phyloP scores from a whole-genome alignment of 2,797 vertebrate species.

The Echeneis naucrates region DNA sequence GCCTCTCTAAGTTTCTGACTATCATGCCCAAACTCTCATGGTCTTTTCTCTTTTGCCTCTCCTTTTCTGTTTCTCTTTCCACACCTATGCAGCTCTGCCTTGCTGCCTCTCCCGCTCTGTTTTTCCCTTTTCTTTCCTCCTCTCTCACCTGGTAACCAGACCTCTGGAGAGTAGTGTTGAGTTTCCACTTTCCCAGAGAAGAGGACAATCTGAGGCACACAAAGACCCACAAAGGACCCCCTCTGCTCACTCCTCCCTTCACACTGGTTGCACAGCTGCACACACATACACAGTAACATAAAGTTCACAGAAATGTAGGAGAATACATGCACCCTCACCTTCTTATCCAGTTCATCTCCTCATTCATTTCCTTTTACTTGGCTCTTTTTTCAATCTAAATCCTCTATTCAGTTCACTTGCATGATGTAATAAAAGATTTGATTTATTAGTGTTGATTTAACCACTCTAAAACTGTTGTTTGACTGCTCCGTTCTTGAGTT shows the following conservation, averaged over 20 bases:
- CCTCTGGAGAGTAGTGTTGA: conserved; percentile 84
- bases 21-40: conserved; percentile 45
- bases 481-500: neutral
- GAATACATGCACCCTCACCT: conserved; percentile 15
- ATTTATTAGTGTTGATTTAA: neutral
- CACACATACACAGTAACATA: conserved; percentile 32
- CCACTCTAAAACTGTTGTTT: neutral
- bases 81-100: conserved; percentile 68
- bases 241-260: conserved; percentile 77
- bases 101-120: conserved; percentile 50
- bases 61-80: conserved; percentile 64
- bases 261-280: conserved; percentile 63
- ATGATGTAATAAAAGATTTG: neutral
- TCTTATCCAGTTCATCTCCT: conserved; percentile 30
- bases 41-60: conserved; percentile 45
- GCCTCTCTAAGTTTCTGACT: conserved; percentile 47
- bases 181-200: conserved; percentile 88
- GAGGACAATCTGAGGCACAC: conserved; percentile 85
- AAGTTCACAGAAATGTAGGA: conserved; percentile 25
- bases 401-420: neutral
- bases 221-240: conserved; percentile 81
- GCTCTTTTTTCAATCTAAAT: conserved; percentile 13
- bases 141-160: conserved; percentile 85
- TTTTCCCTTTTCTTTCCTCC: conserved; percentile 75
- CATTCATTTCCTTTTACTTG: conserved; percentile 17